A percentile compares a stretch with the other conserved stretches of the same genome.
These are phyloP conservation scores for Phalera bucephala DNA, from an alignment of 2,888 invertebrate genomes.

Conservation along the genomic window DNA sequence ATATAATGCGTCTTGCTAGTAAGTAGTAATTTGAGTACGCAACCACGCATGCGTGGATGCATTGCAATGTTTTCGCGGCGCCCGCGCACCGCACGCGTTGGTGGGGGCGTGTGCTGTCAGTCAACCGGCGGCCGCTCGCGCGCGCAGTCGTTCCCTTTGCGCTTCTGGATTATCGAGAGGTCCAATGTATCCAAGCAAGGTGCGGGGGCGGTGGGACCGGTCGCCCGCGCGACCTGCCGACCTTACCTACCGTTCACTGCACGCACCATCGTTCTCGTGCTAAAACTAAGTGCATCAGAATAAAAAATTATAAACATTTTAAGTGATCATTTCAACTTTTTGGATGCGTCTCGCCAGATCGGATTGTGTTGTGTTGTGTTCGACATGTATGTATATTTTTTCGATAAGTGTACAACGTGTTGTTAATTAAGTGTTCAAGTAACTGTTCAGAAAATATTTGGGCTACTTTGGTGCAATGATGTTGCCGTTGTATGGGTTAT, in stretches of 20 bases:
- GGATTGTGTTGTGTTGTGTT: slow-evolving; percentile 35
- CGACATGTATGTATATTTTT: slow-evolving; percentile 48
- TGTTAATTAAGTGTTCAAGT: no score
- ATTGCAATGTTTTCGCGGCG: slow-evolving; percentile 37
- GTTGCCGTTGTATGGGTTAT: no score
- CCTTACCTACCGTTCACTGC: slow-evolving; percentile 81
- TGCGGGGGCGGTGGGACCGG: slow-evolving; percentile 73
- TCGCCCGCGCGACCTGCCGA: slow-evolving; percentile 77
- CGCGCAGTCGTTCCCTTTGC: slow-evolving; percentile 34
- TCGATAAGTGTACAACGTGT: no score
- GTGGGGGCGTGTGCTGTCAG: slow-evolving; percentile 19
- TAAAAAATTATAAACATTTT: slow-evolving; percentile 33
- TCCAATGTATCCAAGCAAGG: slow-evolving; percentile 47
- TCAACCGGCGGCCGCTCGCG: slow-evolving; percentile 39
- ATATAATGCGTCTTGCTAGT: no score
- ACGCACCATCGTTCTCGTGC: slow-evolving; percentile 58
- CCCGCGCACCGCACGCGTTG: slow-evolving; percentile 29
- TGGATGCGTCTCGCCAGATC: slow-evolving; percentile 36
- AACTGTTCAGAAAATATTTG: no score
- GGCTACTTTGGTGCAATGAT: no score
- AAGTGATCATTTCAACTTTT: slow-evolving; percentile 34
- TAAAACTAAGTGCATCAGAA: slow-evolving; percentile 63
- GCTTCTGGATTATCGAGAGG: slow-evolving; percentile 47
- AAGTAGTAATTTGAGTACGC: no score
- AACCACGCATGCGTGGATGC: slow-evolving; percentile 32